Base-by-base conservation (phyloP, 2,113 vertebrate species). In the Pyrgilauda ruficollis region DNA sequence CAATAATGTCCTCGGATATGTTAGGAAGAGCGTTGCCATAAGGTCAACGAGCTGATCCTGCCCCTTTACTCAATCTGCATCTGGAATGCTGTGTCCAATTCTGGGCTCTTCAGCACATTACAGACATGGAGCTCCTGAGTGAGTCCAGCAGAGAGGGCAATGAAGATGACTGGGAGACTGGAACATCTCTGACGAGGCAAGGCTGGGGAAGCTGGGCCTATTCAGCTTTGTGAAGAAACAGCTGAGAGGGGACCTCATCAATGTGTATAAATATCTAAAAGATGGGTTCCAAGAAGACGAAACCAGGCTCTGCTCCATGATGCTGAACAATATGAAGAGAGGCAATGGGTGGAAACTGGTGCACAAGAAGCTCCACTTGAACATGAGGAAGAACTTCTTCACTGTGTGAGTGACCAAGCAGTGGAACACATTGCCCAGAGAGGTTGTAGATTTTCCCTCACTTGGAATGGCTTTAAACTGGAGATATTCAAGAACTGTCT, bases 341-440 rank as follows among this genome's bases (percentile, higher is more conserved):
- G 37, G 53, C 39, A 61, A 21, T 15, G 11, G 23, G 28, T 28
- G 33, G 15, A 88, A 59, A 39, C 5, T 37, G 12, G 13, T 30
- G 33, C 37, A 26, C 37, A 33, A 24, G 11, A n/a, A 67, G 19
- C 13, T 39, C 10, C 23, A 39, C 10, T 11, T 46, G 33, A 74
- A 30, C 9, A 46, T 21, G 33, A 67, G 13, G 28, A 67, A 39
- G 37, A n/a, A 39, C 23, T 82, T 52, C 31, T 35, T 59, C 67
- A n/a, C 18, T 46, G 10, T 75, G 30, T 3, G 6, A n/a, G 20
- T 67, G 27, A 75, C 16, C 0, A 0, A 24, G 7, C 61, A 67
- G 28, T 74, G 52, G 9, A 53, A n/a, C 28, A 41, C 16, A 30
- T 61, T 74, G 22, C 28, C 37, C 1, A 0, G 18, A 74, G 37